Evolutionary conservation across 1,140 invertebrate species (phyloP), one percentile per base, ranked within the genome.

Genomic region (Drosophila kikkawai): DNA sequence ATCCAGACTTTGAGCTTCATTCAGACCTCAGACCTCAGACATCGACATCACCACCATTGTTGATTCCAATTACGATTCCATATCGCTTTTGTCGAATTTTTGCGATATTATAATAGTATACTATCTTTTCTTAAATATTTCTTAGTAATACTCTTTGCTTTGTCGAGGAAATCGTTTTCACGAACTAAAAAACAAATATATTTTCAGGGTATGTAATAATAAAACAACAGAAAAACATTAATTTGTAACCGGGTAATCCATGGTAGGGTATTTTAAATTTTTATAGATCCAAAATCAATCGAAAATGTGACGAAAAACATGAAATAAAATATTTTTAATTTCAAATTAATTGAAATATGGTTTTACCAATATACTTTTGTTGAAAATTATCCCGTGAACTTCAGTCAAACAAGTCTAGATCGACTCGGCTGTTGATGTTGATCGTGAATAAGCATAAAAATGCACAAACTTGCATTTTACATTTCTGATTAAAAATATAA

Each of bases 1-100:
- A 73, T 73, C 55, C 70, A 74, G 70, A 74, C 68, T 60, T 74
- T 74, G 37, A 7, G 37, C 68, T 60, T 42, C 69, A 29, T 44
- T 58, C 42, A 47, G 66, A 29, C 22, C 67, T 58, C 36, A 47
- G 66, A 26, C 22, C 51, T 39, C 65, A 60, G 60, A 53, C 60
- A 60, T 22, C 29, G 41, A 29, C 34, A 29, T 55, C 48, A 48
- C 26, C 48, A 32, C 47, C 47, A 17, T 5, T 15, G 12, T 0
- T 36, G 32, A 34, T 34, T 36, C 12, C 34, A 17, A 36, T 19
- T 53, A 17, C 17, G 50, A 34, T 36, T 53, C 9, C 17, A 19
- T 51, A 34, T 51, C 13, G 15, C 15, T 17, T 7, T n/a, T 29
- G 26, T 5, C 9, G 11, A n/a, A 13, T 17, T 9, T 19, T 53